Evolutionary conservation across 2,797 vertebrate genomes (phyloP), one percentile per base, ranked within the genome.

Genomic region (Astyanax mexicanus): DNA sequence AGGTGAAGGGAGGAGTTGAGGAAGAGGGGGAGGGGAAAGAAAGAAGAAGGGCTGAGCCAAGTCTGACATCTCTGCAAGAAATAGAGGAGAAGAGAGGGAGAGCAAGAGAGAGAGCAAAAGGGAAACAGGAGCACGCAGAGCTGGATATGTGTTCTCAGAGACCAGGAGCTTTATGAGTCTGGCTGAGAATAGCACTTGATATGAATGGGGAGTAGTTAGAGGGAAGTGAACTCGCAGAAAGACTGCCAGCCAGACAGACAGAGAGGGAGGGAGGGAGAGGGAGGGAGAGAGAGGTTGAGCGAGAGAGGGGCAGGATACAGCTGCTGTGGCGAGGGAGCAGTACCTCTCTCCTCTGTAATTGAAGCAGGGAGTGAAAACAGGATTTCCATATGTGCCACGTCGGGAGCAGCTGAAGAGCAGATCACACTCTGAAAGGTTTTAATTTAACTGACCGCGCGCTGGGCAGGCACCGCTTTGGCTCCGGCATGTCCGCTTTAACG

Each of bases 41-140:
- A n/a, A n/a, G n/a, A n/a, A n/a, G n/a, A n/a, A 81, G 79, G 85
- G 89, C 86, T 85, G 87, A 84, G 88, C 75, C 71, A 85, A 80
- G 76, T 68, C 88, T 91, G 92, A 90, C 92, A 91, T 91, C 84
- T 19, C 86, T 40, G 54, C 62, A 71, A 38, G 66, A 70, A 67
- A 74, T 75, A 69, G 61, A 17, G 77, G 42, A 44, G 62, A 49
- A 69, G 64, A 37, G 64, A 37, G 68, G 25, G 21, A 66, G 69
- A 32, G 52, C 70, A 54, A 17, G 47, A 69, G 40, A 37, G 19
- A 44, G 67, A 65, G 68, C 37, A 27, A 78, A 69, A 81, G 32
- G 65, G 62, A 74, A 75, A 80, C 51, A 82, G 32, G 7, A 80
- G 61, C n/a, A n/a, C n/a, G n/a, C n/a, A 72, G 86, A 89, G 76